Evolutionary conservation across 1,140 invertebrate genomes (phyloP).

Genomic region (Pseudomyrmex dendroicus): DNA sequence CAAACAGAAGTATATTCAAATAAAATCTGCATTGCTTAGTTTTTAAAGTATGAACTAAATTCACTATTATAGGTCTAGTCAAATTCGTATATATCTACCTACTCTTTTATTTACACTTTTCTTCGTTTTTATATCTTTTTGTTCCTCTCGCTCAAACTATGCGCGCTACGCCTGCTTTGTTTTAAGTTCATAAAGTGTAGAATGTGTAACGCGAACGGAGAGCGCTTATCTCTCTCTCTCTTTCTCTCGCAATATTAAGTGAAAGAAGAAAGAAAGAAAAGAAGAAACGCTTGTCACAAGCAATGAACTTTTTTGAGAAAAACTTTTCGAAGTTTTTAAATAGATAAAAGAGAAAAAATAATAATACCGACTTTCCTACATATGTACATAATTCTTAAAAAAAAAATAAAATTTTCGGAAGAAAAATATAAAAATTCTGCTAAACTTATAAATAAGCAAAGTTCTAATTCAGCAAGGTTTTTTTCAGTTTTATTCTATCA

Average conservation of each 20-base stretch:
- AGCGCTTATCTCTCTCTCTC: not conserved
- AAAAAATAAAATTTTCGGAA: not conserved
- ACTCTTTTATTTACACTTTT: not conserved
- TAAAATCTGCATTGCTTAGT: slow-evolving; percentile 6
- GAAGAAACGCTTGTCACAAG: slow-evolving; percentile 5
- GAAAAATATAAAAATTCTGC: not conserved
- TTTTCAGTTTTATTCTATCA: no score
- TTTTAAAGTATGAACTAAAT: slow-evolving; percentile 11
- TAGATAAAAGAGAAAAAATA: not conserved
- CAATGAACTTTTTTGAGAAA: not conserved
- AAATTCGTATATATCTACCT: not conserved
- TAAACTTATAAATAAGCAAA: not conserved
- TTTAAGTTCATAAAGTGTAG: slow-evolving; percentile 31
- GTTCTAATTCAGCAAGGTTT: no score
- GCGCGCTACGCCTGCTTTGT: slow-evolving; percentile 1
- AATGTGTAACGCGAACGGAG: slow-evolving; percentile 14
- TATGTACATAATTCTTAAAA: no score
- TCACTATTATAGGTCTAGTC: not conserved
- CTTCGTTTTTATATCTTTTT: not conserved
- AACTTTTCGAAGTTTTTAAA: not conserved
- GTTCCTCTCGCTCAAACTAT: not conserved
- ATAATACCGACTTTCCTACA: not conserved
- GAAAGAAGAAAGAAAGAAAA: not conserved
- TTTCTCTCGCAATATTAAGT: not conserved
- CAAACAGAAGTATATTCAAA: not conserved